These are phyloP conservation scores for Orchestia grillus DNA, from an alignment of 1,140 invertebrate species.

Conservation along the genomic window DNA sequence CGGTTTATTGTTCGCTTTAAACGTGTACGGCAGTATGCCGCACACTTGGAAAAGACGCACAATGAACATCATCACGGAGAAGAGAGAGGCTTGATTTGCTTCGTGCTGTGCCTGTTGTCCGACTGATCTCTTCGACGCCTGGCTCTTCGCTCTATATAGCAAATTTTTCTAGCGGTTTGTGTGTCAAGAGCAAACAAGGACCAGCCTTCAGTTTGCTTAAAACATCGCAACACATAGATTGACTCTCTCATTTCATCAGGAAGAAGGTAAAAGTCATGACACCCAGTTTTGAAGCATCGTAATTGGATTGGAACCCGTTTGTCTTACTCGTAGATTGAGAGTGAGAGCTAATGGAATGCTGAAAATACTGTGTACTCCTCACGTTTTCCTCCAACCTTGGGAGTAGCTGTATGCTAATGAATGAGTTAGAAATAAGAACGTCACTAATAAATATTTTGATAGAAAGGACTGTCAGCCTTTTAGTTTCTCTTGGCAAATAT, in stretches of 20 bases:
- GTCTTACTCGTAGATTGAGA: neutral
- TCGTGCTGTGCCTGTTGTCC: neutral
- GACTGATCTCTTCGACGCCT: neutral
- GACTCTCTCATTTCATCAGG: neutral
- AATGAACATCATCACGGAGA: neutral
- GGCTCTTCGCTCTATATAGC: neutral
- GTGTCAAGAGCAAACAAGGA: neutral
- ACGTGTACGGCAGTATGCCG: conserved; percentile 18
- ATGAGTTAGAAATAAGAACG: too few relatives aligned
- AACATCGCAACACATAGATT: neutral
- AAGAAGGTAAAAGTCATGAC: neutral
- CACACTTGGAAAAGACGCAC: neutral
- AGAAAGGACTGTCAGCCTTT: too few relatives aligned
- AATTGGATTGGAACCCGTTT: neutral
- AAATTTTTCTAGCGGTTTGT: neutral
- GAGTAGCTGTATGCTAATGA: neutral
- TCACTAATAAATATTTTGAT: too few relatives aligned
- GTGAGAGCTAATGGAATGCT: neutral
- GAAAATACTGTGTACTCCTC: neutral
- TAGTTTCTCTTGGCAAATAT: too few relatives aligned
- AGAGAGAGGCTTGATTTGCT: neutral
- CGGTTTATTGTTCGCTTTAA: neutral
- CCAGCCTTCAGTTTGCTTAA: neutral
- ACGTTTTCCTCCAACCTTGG: neutral
- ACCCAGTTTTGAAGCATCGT: neutral